phyloP scores from a whole-genome alignment of 2,888 invertebrate species.

The Hesperia comma region DNA sequence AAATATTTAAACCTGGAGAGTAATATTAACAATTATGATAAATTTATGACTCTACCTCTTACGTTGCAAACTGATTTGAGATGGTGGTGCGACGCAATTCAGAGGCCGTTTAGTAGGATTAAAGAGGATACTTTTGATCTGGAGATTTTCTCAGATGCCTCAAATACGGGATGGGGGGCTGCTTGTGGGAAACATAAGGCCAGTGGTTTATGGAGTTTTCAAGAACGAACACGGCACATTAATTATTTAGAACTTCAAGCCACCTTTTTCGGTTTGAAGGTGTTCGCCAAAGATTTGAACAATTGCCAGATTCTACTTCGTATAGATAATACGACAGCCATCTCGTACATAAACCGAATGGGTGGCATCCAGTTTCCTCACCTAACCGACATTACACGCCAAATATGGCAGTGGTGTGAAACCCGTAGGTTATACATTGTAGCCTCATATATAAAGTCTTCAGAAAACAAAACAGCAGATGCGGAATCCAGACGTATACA shows the following conservation, averaged over 20 bases:
- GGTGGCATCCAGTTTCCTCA: constrained; percentile 36
- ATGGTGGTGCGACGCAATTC: no score
- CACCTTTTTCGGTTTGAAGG: background rate
- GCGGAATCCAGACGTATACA: constrained; percentile 34
- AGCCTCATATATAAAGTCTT: background rate
- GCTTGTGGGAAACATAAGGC: background rate
- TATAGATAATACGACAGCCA: constrained; percentile 40
- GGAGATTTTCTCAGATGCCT: background rate
- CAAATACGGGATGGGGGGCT: background rate
- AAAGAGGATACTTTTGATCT: no score
- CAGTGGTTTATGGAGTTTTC: background rate
- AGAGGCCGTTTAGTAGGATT: no score
- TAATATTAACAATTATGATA: background rate
- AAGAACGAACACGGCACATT: background rate
- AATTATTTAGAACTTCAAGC: constrained; percentile 2
- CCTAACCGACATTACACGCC: constrained; percentile 12
- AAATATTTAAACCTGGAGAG: background rate
- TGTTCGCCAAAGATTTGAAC: background rate
- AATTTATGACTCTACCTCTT: background rate
- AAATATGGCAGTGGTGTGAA: background rate
- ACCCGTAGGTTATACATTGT: background rate
- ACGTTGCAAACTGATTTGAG: no score
- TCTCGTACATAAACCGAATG: no score
- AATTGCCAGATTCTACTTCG: constrained; percentile 38
- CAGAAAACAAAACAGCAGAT: constrained; percentile 32